Base-by-base conservation (phyloP, 2,797 vertebrate species). In the Hypotaenidia philippensis region DNA sequence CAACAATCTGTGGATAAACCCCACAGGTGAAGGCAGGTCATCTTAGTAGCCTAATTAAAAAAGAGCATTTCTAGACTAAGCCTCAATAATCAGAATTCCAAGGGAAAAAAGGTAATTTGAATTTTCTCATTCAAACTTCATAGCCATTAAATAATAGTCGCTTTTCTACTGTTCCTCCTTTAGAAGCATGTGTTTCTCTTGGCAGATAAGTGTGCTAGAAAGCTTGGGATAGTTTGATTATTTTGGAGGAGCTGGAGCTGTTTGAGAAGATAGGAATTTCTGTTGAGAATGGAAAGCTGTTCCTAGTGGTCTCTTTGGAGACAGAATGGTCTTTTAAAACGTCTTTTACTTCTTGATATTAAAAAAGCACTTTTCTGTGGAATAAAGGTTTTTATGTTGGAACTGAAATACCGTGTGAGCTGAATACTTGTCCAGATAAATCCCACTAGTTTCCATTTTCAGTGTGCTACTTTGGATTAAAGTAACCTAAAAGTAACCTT, bases 241-340 rank as follows among this genome's bases (percentile, higher is more conserved):
- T 71, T 97, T 95, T 96, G 94, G 87, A 94, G 93, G 31, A 89
- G 87, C 60, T 83, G 57, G 77, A 66, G 80, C 83, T 79, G 69
- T 86, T 87, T 53, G 63, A 87, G 86, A 74, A 84, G 77, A 94
- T 92, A 76, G 83, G 70, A 89, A 80, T 93, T 94, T 88, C 65
- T 93, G 26, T 87, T 95, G 49, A 93, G 90, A 93, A 84, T 65
- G 77, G 85, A 94, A 93, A 90, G 75, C 29, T 71, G 80, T 94
- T 93, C 74, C 63, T 72, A 84, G 66, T 84, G 80, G 77, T 90
- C 80, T 94, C 77, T 83, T 93, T 89, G 83, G 96, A 94, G 83
- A 71, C 91, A 72, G 83, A 92, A 92, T 66, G 71, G 78, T 74
- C 81, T 91, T 83, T 89, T 71, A 92, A 78, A 92, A 89, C 47